Conservation (phyloP, 2,888 invertebrate genomes). For the Platycheirus rosarum region DNA sequence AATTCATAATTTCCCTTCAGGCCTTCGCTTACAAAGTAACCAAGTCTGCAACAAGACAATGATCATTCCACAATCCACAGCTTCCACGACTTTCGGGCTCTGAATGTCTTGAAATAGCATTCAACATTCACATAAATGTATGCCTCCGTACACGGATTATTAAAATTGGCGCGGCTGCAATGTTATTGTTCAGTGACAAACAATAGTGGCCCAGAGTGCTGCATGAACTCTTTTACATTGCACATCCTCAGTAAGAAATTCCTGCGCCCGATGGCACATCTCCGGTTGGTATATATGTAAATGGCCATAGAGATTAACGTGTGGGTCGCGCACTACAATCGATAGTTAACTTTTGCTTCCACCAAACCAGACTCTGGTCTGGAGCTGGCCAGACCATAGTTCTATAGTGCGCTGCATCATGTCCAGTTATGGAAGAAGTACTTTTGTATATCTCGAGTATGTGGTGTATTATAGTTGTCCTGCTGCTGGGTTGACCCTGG, state of each 20-base stretch:
- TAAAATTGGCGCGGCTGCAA: constrained; percentile 68
- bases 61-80: constrained; percentile 63
- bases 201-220: constrained; percentile 64
- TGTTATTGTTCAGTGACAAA: constrained; percentile 73
- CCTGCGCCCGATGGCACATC: constrained; percentile 45
- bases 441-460: neutral
- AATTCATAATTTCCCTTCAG: constrained; percentile 67
- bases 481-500: constrained; percentile 53
- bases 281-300: constrained; percentile 60
- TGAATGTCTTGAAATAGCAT: neutral
- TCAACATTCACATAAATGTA: constrained; percentile 51
- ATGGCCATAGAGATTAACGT: constrained; percentile 67
- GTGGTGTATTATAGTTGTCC: constrained; percentile 47
- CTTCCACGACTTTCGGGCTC: constrained; percentile 43
- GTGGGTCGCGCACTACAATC: constrained; percentile 68
- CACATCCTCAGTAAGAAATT: constrained; percentile 34
- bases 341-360: constrained; percentile 60
- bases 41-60: constrained; percentile 40
- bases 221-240: constrained; percentile 44
- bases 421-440: constrained; percentile 65
- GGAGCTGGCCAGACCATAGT: neutral
- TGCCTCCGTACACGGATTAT: constrained; percentile 69
- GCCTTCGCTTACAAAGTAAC: constrained; percentile 41
- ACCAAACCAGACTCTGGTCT: constrained; percentile 21
- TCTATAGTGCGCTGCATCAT: constrained; percentile 23